Percentiles rank a stretch among this genome's conserved stretches.
Conservation (phyloP, 2,797 vertebrate genomes). For the Alfaro cultratus region DNA sequence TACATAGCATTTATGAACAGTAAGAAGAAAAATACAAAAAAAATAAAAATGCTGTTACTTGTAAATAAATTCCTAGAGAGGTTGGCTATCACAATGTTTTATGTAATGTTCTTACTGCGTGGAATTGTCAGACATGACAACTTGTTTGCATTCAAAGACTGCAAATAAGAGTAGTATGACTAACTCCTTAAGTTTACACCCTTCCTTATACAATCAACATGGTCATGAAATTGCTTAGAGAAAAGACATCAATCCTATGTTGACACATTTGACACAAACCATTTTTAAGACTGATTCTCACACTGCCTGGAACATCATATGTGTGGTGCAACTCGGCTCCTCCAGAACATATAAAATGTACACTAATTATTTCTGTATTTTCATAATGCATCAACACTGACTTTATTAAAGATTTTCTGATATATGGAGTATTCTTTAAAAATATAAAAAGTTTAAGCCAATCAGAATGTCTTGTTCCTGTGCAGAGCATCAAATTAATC, state of each 20-base stretch:
- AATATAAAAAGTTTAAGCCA: not conserved
- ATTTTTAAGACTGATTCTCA: slow-evolving; percentile 15
- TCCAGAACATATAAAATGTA: slow-evolving; percentile 44
- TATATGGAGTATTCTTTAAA: slow-evolving; percentile 34
- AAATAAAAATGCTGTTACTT: not conserved
- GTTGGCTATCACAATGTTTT: too few species aligned
- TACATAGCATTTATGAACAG: not conserved
- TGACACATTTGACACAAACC: slow-evolving; percentile 30
- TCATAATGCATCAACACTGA: slow-evolving; percentile 19
- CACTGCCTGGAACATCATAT: not conserved
- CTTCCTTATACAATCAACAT: slow-evolving; percentile 35
- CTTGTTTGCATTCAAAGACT: slow-evolving; percentile 48
- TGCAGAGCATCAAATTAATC: not conserved
- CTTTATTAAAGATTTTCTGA: slow-evolving; percentile 36
- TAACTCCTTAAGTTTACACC: slow-evolving; percentile 21
- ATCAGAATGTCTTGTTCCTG: not conserved
- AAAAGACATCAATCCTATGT: slow-evolving; percentile 35
- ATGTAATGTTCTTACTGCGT: slow-evolving; percentile 40
- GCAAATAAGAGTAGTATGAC: slow-evolving; percentile 43
- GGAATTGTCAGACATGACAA: slow-evolving; percentile 59
- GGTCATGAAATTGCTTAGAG: slow-evolving; percentile 39
- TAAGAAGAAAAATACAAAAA: not conserved
- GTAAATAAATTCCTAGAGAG: too few species aligned
- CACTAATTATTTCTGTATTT: slow-evolving; percentile 55
- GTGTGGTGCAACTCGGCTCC: slow-evolving; percentile 41